A percentile compares a stretch with the other conserved stretches of the same genome.
Evolutionary conservation across 2,888 invertebrate species (phyloP).

Genomic region (Rhagonycha fulva): DNA sequence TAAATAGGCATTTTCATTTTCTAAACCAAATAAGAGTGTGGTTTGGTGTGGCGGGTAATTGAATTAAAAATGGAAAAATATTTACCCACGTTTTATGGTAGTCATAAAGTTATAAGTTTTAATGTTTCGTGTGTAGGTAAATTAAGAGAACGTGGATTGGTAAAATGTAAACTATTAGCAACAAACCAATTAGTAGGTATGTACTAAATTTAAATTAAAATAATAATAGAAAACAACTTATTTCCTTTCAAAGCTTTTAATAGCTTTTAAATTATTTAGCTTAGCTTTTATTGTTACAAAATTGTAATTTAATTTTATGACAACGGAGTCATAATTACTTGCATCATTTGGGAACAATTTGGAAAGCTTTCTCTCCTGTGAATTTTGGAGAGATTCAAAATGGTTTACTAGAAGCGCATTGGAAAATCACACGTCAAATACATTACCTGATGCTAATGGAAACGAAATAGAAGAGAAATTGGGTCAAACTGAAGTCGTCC

Average conservation of each 20-base stretch:
- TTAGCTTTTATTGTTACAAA: not conserved
- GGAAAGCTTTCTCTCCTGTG: not conserved
- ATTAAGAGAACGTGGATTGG: too few relatives aligned
- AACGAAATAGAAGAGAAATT: conserved; percentile 8
- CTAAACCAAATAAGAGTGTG: not conserved
- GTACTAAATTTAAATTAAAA: not conserved
- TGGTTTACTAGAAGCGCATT: conserved; percentile 11
- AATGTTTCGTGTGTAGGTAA: too few relatives aligned
- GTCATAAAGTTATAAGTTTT: too few relatives aligned
- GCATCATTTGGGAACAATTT: conserved; percentile 19
- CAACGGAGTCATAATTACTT: conserved; percentile 10
- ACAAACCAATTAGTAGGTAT: too few relatives aligned
- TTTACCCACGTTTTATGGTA: too few relatives aligned
- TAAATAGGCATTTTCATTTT: not conserved
- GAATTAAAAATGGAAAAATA: not conserved
- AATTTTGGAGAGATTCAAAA: conserved; percentile 12
- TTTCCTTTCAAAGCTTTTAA: not conserved
- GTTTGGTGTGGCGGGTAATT: not conserved
- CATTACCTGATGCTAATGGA: conserved; percentile 14
- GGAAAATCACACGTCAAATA: conserved; percentile 18
- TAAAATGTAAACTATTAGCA: too few relatives aligned
- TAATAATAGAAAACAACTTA: not conserved
- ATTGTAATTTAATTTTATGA: conserved; percentile 14
- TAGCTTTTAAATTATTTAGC: not conserved
- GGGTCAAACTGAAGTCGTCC: conserved; percentile 5